Evolutionary conservation across 2,888 invertebrate species (phyloP).

Genomic region (Monoplex corrugatus): DNA sequence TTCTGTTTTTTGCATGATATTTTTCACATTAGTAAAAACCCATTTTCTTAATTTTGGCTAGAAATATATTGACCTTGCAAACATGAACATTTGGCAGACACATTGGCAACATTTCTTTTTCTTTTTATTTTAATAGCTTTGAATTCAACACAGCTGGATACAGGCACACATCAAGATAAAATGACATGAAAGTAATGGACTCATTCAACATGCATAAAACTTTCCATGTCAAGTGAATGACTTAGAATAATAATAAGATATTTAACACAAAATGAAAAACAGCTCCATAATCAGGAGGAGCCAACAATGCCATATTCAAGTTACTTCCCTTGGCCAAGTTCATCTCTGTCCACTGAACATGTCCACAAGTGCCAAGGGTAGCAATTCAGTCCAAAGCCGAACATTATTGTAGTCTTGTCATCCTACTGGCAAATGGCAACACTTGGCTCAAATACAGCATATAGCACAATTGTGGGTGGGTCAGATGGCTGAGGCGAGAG

Average conservation of each 20-base stretch:
- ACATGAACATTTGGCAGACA: slow-evolving; percentile 50
- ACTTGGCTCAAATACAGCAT: too few relatives aligned
- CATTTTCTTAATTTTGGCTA: slow-evolving; percentile 44
- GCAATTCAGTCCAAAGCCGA: too few relatives aligned
- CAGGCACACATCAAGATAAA: slow-evolving; percentile 46
- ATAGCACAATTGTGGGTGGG: too few relatives aligned
- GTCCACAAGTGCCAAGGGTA: too few relatives aligned
- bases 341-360: too few relatives aligned
- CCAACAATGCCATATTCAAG: background rate
- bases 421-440: too few relatives aligned
- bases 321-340: too few relatives aligned
- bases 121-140: slow-evolving; percentile 11
- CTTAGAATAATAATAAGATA: background rate
- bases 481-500: too few relatives aligned
- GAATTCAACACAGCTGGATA: slow-evolving; percentile 23
- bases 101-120: slow-evolving; percentile 23
- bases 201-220: slow-evolving; percentile 26
- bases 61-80: slow-evolving; percentile 51
- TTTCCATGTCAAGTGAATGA: slow-evolving; percentile 5
- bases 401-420: too few relatives aligned
- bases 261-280: background rate
- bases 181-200: slow-evolving; percentile 24
- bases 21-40: slow-evolving; percentile 11
- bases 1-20: slow-evolving; percentile 42
- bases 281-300: background rate